Evolutionary conservation across 1,140 invertebrate species (phyloP), one percentile per base, ranked within the genome.

Genomic region (Cyclargus thomasi): DNA sequence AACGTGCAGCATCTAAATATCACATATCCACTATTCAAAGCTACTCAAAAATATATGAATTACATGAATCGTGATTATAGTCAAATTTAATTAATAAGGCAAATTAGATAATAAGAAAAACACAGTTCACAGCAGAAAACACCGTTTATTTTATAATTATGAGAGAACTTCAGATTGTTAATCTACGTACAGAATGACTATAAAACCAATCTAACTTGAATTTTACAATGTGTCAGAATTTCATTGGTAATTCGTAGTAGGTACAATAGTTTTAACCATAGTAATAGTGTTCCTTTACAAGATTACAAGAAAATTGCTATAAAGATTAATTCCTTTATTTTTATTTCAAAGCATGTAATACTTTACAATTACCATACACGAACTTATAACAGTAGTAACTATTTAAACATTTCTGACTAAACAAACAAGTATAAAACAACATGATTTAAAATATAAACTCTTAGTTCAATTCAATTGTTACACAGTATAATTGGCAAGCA

Each of bases 91-190:
- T 29, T 29, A 14, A 22, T 21, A 18, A 8, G 55, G 11, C 20
- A 59, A 20, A 10, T 20, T 10, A 21, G 18, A 8, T 59, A 8
- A 18, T 10, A 39, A 64, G 66, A 69, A 70, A 76, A 76, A 82
- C 77, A 75, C 72, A 79, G 47, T 72, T 73, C 83, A 88, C 87
- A 88, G 90, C 90, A 91, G 90, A 91, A 91, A 91, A 91, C 90
- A 91, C 90, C 88, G 90, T 91, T 91, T 91, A 91, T 91, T 91
- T 91, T 90, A 91, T 90, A 91, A 91, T 90, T 87, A 91, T 91
- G 88, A 91, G 89, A 91, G 88, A 91, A 91, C 87, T 88, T 90
- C 89, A 90, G 87, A 91, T 91, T 87, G 88, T 91, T 90, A 91
- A 90, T 86, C 87, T 90, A 90, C 88, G 81, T 91, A 91, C 83